Evolutionary conservation across 2,888 invertebrate species (phyloP).

Genomic region (Pristionchus entomophagus): DNA sequence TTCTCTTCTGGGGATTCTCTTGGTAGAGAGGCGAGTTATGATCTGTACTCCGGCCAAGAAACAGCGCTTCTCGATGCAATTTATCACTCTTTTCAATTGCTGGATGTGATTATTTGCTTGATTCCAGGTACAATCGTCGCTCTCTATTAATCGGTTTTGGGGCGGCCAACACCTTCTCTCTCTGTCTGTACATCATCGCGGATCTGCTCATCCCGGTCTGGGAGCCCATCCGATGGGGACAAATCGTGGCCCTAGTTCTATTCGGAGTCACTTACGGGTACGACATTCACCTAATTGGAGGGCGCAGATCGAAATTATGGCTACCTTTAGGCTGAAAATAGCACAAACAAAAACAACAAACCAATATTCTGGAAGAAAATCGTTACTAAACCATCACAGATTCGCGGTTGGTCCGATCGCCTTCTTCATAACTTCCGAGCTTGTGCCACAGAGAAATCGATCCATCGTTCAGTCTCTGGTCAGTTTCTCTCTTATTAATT

Average conservation of each 20-base stretch:
- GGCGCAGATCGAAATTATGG: no score
- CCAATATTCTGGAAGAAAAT: not conserved
- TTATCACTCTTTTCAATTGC: not conserved
- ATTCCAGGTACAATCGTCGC: conserved; percentile 60
- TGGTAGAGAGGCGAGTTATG: conserved; percentile 35
- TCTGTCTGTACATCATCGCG: conserved; percentile 52
- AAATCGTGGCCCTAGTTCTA: conserved; percentile 59
- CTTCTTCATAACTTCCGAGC: conserved; percentile 65
- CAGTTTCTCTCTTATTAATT: not conserved
- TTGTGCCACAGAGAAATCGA: conserved; percentile 63
- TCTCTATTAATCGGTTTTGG: conserved; percentile 60
- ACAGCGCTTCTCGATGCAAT: not conserved
- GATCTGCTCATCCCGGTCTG: conserved; percentile 46
- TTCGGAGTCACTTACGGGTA: conserved; percentile 71
- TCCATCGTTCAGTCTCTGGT: conserved; percentile 68
- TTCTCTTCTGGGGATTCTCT: not conserved
- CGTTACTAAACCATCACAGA: conserved; percentile 47
- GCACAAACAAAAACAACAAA: no score
- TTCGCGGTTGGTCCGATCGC: conserved; percentile 66
- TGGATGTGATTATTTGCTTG: not conserved
- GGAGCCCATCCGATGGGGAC: conserved; percentile 57
- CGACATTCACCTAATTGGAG: no score
- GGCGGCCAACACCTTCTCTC: conserved; percentile 60
- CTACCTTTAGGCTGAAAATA: no score
- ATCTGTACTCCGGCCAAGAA: not conserved